Evolutionary conservation across 2,888 invertebrate species (phyloP).

Genomic region (Neocrepidodera transversa): DNA sequence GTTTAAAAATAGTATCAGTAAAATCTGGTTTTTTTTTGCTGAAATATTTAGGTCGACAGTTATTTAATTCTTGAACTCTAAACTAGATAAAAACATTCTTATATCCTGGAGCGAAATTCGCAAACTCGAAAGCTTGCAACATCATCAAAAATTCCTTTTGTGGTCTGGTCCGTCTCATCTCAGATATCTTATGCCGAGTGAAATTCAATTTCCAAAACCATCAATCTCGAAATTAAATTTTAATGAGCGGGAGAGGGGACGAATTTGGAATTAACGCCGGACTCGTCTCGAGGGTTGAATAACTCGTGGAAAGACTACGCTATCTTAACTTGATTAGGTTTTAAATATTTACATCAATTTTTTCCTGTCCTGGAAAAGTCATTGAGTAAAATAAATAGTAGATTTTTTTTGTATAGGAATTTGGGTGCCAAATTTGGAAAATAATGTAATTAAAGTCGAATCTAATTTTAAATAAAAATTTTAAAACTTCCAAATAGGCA

Average conservation of each 20-base stretch:
- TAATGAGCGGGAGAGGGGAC: conserved; percentile 19
- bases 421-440: too few relatives aligned
- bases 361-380: conserved; percentile 33
- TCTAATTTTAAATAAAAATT: too few relatives aligned
- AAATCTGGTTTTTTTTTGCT: too few relatives aligned
- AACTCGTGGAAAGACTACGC: conserved; percentile 8
- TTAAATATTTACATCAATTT: conserved; percentile 47
- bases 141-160: conserved; percentile 29
- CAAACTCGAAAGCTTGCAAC: conserved; percentile 4
- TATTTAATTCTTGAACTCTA: not conserved
- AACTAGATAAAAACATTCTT: not conserved
- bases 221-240: conserved; percentile 37
- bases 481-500: too few relatives aligned
- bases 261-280: conserved; percentile 15
- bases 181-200: conserved; percentile 30
- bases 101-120: not conserved
- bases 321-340: conserved; percentile 42
- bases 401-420: too few relatives aligned
- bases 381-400: not conserved
- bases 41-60: too few relatives aligned
- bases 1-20: too few relatives aligned
- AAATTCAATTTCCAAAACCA: conserved; percentile 38
- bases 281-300: not conserved
- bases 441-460: too few relatives aligned
- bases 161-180: conserved; percentile 21